Percentiles rank a stretch among this genome's conserved stretches.
Conservation (phyloP, 2,113 vertebrate species). For the Boulengeromyrus knoepffleri region DNA sequence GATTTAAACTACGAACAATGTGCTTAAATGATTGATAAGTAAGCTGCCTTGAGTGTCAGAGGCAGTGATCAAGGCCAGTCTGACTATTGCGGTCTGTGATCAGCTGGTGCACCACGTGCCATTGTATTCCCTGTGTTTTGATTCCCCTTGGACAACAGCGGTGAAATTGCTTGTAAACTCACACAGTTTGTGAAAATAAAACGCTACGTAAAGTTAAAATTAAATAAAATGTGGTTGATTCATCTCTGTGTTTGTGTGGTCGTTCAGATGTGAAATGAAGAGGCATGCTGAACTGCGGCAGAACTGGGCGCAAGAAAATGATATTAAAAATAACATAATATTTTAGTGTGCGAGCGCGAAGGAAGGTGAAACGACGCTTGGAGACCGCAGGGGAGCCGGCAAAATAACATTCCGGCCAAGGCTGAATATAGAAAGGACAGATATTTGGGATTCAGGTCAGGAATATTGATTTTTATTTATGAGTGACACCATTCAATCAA, state of each 20-base stretch:
- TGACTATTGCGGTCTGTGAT: not conserved
- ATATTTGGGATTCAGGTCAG: slow-evolving; percentile 10
- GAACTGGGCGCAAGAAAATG: not conserved
- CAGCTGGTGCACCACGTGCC: not conserved
- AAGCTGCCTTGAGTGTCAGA: not conserved
- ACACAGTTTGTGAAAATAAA: not conserved
- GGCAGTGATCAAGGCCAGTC: not conserved
- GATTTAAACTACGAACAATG: not conserved
- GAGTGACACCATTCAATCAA: slow-evolving; percentile 15
- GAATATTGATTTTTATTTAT: slow-evolving; percentile 15
- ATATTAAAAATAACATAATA: not conserved
- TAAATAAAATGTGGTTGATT: not conserved
- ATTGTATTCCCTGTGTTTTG: not conserved
- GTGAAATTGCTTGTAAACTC: not conserved
- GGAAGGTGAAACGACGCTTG: not conserved
- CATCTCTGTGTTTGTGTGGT: not conserved
- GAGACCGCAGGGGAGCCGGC: not conserved
- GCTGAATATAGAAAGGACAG: not conserved
- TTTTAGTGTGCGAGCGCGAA: not conserved
- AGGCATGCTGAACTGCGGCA: not conserved
- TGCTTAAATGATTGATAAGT: not conserved
- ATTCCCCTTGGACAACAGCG: not conserved
- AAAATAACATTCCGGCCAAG: not conserved
- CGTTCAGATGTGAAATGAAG: not conserved
- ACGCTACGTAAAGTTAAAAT: not conserved